Base-by-base conservation (phyloP, 2,113 vertebrate genomes). In the Erythrolamprus reginae region DNA sequence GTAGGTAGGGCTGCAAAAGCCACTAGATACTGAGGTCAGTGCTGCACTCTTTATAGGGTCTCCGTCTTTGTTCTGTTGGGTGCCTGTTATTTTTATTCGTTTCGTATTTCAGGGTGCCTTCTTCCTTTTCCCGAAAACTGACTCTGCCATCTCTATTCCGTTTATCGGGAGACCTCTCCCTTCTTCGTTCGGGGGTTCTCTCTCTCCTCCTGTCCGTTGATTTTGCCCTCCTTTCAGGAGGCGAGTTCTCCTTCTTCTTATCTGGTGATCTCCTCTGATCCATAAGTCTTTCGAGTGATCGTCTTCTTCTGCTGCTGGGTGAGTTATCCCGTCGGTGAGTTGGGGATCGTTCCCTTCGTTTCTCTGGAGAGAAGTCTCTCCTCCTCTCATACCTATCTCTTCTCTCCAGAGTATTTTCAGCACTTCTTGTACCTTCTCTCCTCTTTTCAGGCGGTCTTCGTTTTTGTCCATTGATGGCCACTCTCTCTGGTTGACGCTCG, bases 21-120 rank as follows among this genome's bases (percentile, higher is more conserved):
- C 94, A 95, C 99, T 97, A 99, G 97, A 99, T 99, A 94, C 99
- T 99, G 96, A 99, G 98, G 97, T 99, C 99, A 92, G 98, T 99
- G 97, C 98, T 98, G 96, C 98, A 98, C 58, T 98, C 98, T 97
- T 98, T 99, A 97, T 98, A 98, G 23, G 97, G 97, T 89, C 97
- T 98, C 95, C 98, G 96, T 94, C 97, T 98, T 94, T 98, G 98
- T 96, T 99, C 98, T 0, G 97, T 96, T 10, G 92, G 87, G 8
- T 95, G 94, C 92, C 97, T 95, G 93, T 97, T 92, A 33, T 95
- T 94, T 88, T 94, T 96, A 93, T 95, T 93, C 3, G 87, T 84
- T 65, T 98, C 97, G 0, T 94, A 95, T 95, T 97, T 98, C 89
- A 97, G 94, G 33, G 92, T 87, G 33, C 95, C 93, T 45, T 98